Conservation (phyloP, 1,140 invertebrate genomes). For the Philotrypesis tridentata region DNA sequence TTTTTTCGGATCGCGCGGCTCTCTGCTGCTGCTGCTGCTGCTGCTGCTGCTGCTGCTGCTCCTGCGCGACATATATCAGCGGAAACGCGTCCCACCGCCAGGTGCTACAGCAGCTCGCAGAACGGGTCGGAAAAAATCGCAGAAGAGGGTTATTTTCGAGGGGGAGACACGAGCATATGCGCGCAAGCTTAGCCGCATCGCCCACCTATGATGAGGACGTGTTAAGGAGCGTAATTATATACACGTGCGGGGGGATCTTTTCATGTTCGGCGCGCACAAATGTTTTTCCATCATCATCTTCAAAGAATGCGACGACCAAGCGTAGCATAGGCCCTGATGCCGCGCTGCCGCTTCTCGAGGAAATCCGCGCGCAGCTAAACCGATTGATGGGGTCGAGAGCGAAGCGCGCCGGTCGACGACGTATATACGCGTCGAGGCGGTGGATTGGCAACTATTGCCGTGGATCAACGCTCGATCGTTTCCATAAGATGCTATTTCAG, state of each 20-base stretch:
- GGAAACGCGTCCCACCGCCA: conserved; percentile 56
- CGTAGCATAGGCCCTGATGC: too few relatives aligned
- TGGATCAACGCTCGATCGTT: conserved; percentile 47
- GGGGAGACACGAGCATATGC: background rate
- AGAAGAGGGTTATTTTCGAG: background rate
- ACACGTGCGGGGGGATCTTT: background rate
- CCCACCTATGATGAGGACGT: conserved; percentile 23
- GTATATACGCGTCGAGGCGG: background rate
- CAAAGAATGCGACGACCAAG: background rate
- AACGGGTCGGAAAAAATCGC: conserved; percentile 53
- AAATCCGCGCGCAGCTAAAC: too few relatives aligned
- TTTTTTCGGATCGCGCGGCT: conserved; percentile 4
- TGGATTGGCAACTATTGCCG: conserved; percentile 58
- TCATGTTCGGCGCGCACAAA: background rate
- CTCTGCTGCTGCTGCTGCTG: too few relatives aligned
- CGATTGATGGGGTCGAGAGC: conserved; percentile 8
- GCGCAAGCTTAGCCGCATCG: background rate
- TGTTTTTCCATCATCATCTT: background rate
- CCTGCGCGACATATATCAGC: conserved; percentile 61
- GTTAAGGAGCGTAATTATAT: background rate
- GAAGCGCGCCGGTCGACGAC: too few relatives aligned
- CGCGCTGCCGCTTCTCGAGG: too few relatives aligned
- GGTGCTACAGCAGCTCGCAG: conserved; percentile 54
- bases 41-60: too few relatives aligned
- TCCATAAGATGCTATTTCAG: conserved; percentile 60